These are phyloP conservation scores for Xanthorhoe spadicearia DNA, from an alignment of 2,888 invertebrate genomes.

Conservation along the genomic window DNA sequence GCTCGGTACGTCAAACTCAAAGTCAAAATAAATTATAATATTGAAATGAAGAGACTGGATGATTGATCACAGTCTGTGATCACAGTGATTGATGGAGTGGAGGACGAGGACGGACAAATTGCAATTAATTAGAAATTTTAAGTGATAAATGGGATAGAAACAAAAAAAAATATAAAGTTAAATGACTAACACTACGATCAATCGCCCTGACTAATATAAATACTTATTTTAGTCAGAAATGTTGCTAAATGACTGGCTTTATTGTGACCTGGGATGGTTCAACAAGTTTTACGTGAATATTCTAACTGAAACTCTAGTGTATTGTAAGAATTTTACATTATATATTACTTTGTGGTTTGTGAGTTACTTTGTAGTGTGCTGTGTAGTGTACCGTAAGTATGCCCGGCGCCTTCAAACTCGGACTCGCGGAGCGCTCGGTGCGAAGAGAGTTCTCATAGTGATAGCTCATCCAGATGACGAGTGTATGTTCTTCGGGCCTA, in stretches of 20 bases:
- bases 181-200: constrained; percentile 27
- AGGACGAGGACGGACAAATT: background rate
- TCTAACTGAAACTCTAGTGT: constrained; percentile 67
- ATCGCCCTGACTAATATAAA: constrained; percentile 38
- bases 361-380: constrained; percentile 77
- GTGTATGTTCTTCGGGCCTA: constrained; percentile 99
- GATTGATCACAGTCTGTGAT: too few species aligned
- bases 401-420: constrained; percentile 79
- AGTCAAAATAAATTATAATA: too few species aligned
- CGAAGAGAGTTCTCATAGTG: constrained; percentile 90
- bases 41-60: too few species aligned
- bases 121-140: background rate
- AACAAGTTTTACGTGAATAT: constrained; percentile 71
- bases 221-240: constrained; percentile 69
- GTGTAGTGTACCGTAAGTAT: constrained; percentile 81
- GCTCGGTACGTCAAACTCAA: too few species aligned
- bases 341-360: constrained; percentile 84
- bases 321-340: constrained; percentile 72
- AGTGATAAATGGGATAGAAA: background rate
- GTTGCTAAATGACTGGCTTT: constrained; percentile 61
- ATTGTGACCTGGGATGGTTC: constrained; percentile 59
- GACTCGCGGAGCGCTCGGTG: constrained; percentile 77
- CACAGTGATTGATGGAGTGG: too few species aligned
- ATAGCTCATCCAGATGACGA: constrained; percentile 99
- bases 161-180: constrained; percentile 8